Base-by-base conservation (phyloP, 2,888 invertebrate species). In the Coremacera marginata region DNA sequence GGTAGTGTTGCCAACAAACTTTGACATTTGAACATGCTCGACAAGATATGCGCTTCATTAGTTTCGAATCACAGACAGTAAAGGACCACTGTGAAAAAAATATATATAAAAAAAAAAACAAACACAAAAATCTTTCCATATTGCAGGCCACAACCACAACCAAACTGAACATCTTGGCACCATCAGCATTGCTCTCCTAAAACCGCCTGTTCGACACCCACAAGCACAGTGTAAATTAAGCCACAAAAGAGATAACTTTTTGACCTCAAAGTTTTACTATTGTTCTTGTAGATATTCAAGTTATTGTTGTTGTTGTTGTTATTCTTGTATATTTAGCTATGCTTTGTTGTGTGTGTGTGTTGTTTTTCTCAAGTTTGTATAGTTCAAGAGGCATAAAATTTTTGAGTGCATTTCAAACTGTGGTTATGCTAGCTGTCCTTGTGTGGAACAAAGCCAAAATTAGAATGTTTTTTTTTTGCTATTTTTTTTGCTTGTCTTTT, bases 201-300 rank as follows among this genome's bases (percentile, higher is more conserved):
- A 22, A 22, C 22, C 22, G 55, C 25, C 22, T 27, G 22, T 60
- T 19, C 7, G 19, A 55, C 55, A 4, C 63, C 11, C 31, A 31
- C 31, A 31, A 63, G 37, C 57, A 73, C 55, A 76, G 75, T 75
- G 71, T 51, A 81, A 77, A 76, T 77, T 80, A 80, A 81, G 70
- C 82, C 81, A 81, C 81, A 82, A 81, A 82, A 81, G 80, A 80
- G 81, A 82, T 81, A 82, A 82, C 81, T 81, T 82, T 82, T 78
- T 79, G 79, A 82, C 82, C 82, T 80, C 79, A 81, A 81, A 81
- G 71, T 81, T 81, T 70, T 55, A 19, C 70, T 62, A 37, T 68
- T 71, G 63, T 60, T 52, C 68, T 22, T 25, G 31, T 70, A 9
- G 27, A 9, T 51, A 22, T 51, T 52, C 3, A 5, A 44, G 16